These are phyloP conservation scores for Crocuta crocuta DNA, from an alignment of 2,113 vertebrate species.

Conservation along the genomic window DNA sequence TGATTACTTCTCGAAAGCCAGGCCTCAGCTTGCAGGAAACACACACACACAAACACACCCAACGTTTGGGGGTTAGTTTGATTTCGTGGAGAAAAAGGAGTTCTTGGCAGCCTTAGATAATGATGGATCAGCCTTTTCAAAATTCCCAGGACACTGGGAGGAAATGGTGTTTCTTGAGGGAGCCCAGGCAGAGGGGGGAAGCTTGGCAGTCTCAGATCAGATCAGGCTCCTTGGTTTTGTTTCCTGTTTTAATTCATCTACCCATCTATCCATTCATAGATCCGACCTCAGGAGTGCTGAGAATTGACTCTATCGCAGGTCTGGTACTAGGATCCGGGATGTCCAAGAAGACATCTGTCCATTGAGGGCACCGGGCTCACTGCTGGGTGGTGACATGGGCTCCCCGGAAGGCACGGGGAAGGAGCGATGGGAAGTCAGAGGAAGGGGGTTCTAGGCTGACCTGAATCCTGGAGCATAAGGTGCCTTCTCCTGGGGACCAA, in stretches of 20 bases:
- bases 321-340: not conserved
- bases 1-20: conserved; percentile 75
- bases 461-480: not conserved
- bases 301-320: not conserved
- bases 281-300: not conserved
- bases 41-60: not conserved
- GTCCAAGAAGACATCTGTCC: not conserved
- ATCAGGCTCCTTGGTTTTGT: too few relatives aligned
- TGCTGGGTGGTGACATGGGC: not conserved
- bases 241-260: not conserved
- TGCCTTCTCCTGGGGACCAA: not conserved
- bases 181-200: not conserved
- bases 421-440: not conserved
- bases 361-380: not conserved
- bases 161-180: not conserved
- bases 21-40: conserved; percentile 69
- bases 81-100: conserved; percentile 55
- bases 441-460: not conserved
- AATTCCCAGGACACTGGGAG: not conserved
- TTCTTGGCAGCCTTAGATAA: conserved; percentile 30
- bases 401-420: not conserved
- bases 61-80: conserved; percentile 24
- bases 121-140: not conserved
- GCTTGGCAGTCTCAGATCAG: not conserved
- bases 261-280: not conserved